Percentiles rank a stretch among this genome's conserved stretches.
These are phyloP conservation scores for Parnassius smintheus DNA, from an alignment of 2,888 invertebrate genomes.

Conservation along the genomic window DNA sequence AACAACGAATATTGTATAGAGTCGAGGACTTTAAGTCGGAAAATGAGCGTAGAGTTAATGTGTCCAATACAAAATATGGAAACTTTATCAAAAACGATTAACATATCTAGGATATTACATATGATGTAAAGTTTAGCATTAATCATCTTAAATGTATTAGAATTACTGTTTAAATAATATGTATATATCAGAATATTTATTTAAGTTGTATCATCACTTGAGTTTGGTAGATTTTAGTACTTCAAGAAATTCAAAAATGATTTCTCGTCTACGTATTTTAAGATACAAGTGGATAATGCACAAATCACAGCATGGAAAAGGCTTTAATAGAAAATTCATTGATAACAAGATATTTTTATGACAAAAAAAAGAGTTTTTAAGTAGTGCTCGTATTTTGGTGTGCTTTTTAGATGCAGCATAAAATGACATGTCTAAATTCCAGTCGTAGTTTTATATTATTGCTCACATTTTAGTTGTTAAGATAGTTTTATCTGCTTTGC, in stretches of 20 bases:
- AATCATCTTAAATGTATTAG: neutral
- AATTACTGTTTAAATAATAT: neutral
- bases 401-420: slow-evolving; percentile 14
- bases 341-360: slow-evolving; percentile 30
- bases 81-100: slow-evolving; percentile 5
- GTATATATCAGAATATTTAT: too few relatives aligned
- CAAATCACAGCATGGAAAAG: slow-evolving; percentile 60
- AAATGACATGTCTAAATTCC: neutral
- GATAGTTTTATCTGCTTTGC: too few relatives aligned
- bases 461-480: too few relatives aligned
- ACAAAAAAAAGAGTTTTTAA: slow-evolving; percentile 7
- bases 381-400: slow-evolving; percentile 15
- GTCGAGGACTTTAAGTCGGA: slow-evolving; percentile 9
- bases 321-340: slow-evolving; percentile 65
- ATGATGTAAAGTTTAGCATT: slow-evolving; percentile 9
- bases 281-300: slow-evolving; percentile 35
- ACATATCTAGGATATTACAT: slow-evolving; percentile 19
- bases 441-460: too few relatives aligned
- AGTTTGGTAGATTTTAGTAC: too few relatives aligned
- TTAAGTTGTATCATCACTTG: too few relatives aligned
- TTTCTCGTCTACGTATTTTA: slow-evolving; percentile 29
- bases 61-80: slow-evolving; percentile 1
- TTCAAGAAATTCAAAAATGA: neutral
- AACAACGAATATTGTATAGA: slow-evolving; percentile 36
- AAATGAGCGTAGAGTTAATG: slow-evolving; percentile 1